Percentiles rank a stretch among this genome's conserved stretches.
phyloP scores from a whole-genome alignment of 2,888 invertebrate genomes.

The Lepidochrysops patricia region DNA sequence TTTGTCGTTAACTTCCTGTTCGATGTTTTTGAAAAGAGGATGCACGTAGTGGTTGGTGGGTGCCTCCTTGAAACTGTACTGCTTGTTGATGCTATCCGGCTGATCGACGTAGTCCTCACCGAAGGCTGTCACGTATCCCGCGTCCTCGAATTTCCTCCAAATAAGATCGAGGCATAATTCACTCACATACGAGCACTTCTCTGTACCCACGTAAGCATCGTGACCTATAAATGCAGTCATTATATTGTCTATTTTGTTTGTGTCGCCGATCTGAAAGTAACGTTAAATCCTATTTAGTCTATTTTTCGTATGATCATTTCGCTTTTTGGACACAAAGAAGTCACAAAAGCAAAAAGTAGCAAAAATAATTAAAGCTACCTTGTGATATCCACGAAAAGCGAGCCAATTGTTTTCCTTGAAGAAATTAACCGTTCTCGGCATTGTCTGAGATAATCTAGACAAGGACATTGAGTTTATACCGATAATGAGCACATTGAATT shows the following conservation, averaged over 20 bases:
- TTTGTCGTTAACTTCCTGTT: constrained; percentile 66
- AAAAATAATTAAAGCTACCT: constrained; percentile 45
- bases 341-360: neutral
- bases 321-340: no score
- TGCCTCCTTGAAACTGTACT: constrained; percentile 77
- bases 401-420: constrained; percentile 81
- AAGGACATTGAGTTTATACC: constrained; percentile 92
- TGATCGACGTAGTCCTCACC: constrained; percentile 81
- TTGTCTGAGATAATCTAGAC: constrained; percentile 82
- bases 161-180: constrained; percentile 81
- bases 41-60: constrained; percentile 90
- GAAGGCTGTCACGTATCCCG: constrained; percentile 85
- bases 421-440: constrained; percentile 81
- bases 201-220: constrained; percentile 64
- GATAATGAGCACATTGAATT: constrained; percentile 79
- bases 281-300: neutral
- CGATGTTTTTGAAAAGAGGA: constrained; percentile 81
- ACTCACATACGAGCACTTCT: constrained; percentile 62
- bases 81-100: constrained; percentile 79
- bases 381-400: constrained; percentile 82
- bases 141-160: constrained; percentile 82
- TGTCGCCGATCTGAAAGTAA: constrained; percentile 81
- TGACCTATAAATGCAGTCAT: constrained; percentile 87
- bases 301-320: no score
- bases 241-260: constrained; percentile 89